These are phyloP conservation scores for Tapirus indicus DNA, from an alignment of 2,797 vertebrate genomes.

Conservation along the genomic window DNA sequence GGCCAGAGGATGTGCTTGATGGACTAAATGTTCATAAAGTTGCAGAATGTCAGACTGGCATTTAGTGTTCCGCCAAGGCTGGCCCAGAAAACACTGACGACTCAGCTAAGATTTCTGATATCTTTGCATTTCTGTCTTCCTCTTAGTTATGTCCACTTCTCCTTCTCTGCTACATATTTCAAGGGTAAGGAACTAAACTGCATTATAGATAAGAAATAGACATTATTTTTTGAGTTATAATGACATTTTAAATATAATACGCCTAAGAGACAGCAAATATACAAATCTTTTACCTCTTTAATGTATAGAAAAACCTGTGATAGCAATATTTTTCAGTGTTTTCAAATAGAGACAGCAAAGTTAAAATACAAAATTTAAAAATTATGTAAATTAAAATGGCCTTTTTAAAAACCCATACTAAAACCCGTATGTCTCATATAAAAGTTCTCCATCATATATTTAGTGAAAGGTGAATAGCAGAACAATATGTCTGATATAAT, in stretches of 20 bases:
- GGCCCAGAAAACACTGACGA: neutral
- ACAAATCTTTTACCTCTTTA: neutral
- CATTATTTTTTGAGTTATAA: conserved; percentile 1
- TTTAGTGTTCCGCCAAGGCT: neutral
- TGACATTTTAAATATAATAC: neutral
- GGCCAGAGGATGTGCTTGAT: neutral
- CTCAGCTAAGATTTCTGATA: neutral
- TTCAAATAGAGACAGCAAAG: neutral
- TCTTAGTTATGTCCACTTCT: neutral
- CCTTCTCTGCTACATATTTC: neutral
- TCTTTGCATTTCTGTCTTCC: neutral
- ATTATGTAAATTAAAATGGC: neutral
- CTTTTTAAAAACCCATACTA: neutral
- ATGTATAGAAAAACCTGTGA: neutral
- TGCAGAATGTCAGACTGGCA: neutral
- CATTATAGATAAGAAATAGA: neutral
- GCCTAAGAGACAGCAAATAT: neutral
- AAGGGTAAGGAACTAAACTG: neutral
- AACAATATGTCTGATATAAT: neutral
- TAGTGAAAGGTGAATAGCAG: neutral
- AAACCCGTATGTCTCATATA: neutral
- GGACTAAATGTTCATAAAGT: neutral
- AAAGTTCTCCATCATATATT: neutral
- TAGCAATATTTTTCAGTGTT: neutral
- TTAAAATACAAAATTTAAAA: conserved; percentile 4